Percentiles rank a stretch among this genome's conserved stretches.
phyloP scores from a whole-genome alignment of 1,140 invertebrate species.

The Sinonovacula constricta region DNA sequence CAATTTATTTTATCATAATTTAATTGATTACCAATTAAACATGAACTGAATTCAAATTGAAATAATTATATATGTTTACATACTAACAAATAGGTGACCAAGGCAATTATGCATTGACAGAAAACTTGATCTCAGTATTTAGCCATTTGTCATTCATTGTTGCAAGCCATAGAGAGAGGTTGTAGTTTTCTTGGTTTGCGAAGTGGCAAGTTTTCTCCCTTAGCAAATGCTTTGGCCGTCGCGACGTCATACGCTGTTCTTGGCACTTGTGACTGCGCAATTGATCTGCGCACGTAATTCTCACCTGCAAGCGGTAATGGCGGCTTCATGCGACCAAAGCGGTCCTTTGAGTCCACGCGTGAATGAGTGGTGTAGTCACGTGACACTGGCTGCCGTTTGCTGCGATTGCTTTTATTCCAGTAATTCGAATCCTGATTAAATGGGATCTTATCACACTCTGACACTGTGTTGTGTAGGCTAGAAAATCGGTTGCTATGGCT shows the following conservation, averaged over 20 bases:
- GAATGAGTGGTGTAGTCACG: neutral
- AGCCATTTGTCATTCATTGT: too few species aligned
- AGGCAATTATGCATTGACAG: too few species aligned
- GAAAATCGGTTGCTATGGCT: slow-evolving; percentile 27
- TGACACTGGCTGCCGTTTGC: neutral
- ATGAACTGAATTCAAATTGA: too few species aligned
- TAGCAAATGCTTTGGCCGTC: neutral
- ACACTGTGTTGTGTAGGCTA: slow-evolving; percentile 19
- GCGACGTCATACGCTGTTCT: neutral
- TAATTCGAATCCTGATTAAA: neutral
- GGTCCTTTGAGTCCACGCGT: neutral
- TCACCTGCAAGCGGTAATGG: neutral
- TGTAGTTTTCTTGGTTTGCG: neutral
- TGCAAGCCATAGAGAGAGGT: too few species aligned
- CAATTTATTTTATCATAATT: too few species aligned
- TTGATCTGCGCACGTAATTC: neutral
- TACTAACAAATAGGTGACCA: too few species aligned
- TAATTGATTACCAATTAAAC: too few species aligned
- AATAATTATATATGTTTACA: too few species aligned
- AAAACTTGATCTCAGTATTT: too few species aligned
- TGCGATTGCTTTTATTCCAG: neutral
- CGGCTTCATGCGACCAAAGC: neutral
- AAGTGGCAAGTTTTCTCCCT: neutral
- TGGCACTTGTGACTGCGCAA: neutral
- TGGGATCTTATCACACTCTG: slow-evolving; percentile 7